Evolutionary conservation across 2,797 vertebrate species (phyloP).

Genomic region (Tokudaia tokunoshimensis): DNA sequence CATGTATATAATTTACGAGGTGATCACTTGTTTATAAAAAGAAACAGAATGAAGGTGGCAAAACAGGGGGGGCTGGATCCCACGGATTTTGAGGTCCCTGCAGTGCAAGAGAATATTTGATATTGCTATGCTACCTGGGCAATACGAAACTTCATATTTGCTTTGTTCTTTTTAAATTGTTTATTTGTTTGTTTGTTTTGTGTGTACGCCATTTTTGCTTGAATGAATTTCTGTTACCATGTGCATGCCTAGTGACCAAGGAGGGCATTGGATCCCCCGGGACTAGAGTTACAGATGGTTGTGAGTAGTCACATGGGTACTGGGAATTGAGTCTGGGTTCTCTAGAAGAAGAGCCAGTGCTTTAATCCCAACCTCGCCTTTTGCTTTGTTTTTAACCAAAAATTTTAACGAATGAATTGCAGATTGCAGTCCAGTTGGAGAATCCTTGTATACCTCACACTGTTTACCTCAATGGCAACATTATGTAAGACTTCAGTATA

Average conservation of each 20-base stretch:
- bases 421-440: not conserved
- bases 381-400: not conserved
- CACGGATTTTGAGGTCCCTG: not conserved
- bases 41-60: constrained; percentile 21
- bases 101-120: not conserved
- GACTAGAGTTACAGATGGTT: not conserved
- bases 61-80: not conserved
- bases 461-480: not conserved
- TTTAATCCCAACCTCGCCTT: not conserved
- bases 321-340: not conserved
- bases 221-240: not conserved
- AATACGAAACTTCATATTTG: constrained; percentile 4
- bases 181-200: not conserved
- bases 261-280: not conserved
- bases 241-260: too few species aligned
- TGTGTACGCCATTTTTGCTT: not conserved
- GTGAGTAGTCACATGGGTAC: not conserved
- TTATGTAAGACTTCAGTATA: constrained; percentile 41
- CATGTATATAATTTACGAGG: constrained; percentile 55
- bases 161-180: not conserved
- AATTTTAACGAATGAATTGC: constrained; percentile 17
- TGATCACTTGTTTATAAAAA: constrained; percentile 57
- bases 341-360: not conserved
- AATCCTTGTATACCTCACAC: constrained; percentile 1
- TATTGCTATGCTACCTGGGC: not conserved